Conservation (phyloP, 2,113 vertebrate genomes). For the Orthonyx spaldingii region DNA sequence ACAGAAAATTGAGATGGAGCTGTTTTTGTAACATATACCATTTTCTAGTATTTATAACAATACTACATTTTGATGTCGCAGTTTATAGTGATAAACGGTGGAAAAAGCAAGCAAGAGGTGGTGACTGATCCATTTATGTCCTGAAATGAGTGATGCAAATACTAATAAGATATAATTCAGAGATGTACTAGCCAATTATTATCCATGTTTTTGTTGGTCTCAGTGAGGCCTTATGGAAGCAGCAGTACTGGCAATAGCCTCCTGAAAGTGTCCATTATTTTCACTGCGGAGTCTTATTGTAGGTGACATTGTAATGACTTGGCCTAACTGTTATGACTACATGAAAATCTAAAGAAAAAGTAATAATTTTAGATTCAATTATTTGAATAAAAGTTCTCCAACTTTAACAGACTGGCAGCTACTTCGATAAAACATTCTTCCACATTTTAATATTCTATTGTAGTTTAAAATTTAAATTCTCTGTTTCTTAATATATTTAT, state of each 20-base stretch:
- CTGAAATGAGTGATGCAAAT: background rate
- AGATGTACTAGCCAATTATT: background rate
- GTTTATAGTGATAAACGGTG: background rate
- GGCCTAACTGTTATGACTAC: background rate
- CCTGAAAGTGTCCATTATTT: background rate
- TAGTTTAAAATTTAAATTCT: background rate
- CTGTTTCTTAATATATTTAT: background rate
- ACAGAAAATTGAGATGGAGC: background rate
- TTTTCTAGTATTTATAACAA: background rate
- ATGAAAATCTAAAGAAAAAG: background rate
- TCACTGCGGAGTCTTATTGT: background rate
- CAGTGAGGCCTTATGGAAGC: background rate
- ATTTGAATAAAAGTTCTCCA: background rate
- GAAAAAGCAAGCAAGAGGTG: background rate
- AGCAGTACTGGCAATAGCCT: background rate
- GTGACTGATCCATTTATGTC: background rate
- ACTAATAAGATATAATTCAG: conserved; percentile 13
- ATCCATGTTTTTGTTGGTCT: background rate
- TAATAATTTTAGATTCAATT: background rate
- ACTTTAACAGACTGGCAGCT: background rate
- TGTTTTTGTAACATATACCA: background rate
- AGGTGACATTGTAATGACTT: background rate
- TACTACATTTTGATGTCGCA: background rate
- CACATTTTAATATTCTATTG: background rate
- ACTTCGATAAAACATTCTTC: background rate